These are phyloP conservation scores for Diorhabda elongata DNA, from an alignment of 1,140 invertebrate genomes.

Conservation along the genomic window DNA sequence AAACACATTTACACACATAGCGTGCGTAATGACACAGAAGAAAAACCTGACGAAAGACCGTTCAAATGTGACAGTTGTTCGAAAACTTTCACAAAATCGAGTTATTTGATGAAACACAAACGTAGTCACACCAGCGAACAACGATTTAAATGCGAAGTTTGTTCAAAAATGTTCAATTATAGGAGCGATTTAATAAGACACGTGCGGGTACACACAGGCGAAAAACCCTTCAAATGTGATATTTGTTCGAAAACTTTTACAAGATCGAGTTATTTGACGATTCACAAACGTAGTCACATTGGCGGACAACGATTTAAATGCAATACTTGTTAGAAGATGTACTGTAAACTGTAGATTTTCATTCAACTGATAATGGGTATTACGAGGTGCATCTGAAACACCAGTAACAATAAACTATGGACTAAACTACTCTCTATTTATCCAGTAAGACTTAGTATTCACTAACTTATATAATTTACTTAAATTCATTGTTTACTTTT, in stretches of 20 bases:
- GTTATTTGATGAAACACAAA: background rate
- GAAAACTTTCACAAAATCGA: background rate
- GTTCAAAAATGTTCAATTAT: background rate
- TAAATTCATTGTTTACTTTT: too few relatives aligned
- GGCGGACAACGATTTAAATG: background rate
- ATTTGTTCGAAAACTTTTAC: slow-evolving; percentile 6
- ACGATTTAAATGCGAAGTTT: background rate
- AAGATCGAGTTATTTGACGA: background rate
- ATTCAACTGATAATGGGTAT: too few relatives aligned
- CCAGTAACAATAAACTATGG: too few relatives aligned
- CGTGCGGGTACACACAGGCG: background rate
- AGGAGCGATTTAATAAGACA: background rate
- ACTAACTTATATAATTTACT: too few relatives aligned
- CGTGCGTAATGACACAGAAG: background rate
- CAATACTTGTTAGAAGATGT: background rate
- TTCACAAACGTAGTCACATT: background rate
- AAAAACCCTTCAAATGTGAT: slow-evolving; percentile 9
- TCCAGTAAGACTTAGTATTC: too few relatives aligned
- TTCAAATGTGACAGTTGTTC: slow-evolving; percentile 7
- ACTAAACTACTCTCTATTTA: too few relatives aligned
- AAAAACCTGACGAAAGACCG: background rate
- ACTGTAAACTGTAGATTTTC: too few relatives aligned
- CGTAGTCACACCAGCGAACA: background rate
- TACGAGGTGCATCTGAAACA: too few relatives aligned
- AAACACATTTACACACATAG: background rate